These are phyloP conservation scores for Epirrhoe alternata DNA, from an alignment of 2,888 invertebrate genomes.

Conservation along the genomic window DNA sequence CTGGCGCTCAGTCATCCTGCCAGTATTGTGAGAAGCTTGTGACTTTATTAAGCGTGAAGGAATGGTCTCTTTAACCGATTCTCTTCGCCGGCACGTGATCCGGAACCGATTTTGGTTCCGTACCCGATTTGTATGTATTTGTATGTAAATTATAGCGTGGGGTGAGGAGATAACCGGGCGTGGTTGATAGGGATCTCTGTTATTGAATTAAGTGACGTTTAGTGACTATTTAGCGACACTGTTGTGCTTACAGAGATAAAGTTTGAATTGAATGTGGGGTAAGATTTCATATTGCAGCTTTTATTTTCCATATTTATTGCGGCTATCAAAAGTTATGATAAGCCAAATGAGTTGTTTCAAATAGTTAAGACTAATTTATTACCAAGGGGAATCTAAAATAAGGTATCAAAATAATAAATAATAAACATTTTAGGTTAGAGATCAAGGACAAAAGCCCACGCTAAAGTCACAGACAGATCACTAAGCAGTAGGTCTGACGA, in stretches of 20 bases:
- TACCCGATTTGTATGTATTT: constrained; percentile 78
- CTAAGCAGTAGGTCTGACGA: no score
- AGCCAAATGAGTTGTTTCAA: constrained; percentile 13
- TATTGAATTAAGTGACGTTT: constrained; percentile 80
- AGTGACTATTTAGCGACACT: constrained; percentile 60
- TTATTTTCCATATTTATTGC: constrained; percentile 22
- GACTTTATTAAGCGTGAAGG: constrained; percentile 83
- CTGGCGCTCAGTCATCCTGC: constrained; percentile 66
- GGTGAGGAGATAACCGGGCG: constrained; percentile 78
- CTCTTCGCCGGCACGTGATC: constrained; percentile 87
- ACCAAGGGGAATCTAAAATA: background rate
- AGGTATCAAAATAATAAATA: background rate
- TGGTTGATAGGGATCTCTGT: constrained; percentile 76
- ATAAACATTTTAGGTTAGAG: no score
- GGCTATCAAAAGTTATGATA: constrained; percentile 16
- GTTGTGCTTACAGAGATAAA: constrained; percentile 43
- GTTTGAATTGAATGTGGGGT: constrained; percentile 40
- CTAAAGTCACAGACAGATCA: no score
- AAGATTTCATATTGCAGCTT: constrained; percentile 32
- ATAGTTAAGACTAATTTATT: background rate
- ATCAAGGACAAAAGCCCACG: no score
- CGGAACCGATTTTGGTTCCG: constrained; percentile 81
- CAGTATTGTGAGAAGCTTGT: constrained; percentile 83
- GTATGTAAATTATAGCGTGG: constrained; percentile 79
- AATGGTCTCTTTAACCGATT: constrained; percentile 83